Evolutionary conservation across 2,888 invertebrate species (phyloP).

Genomic region (Microplitis deprimator): DNA sequence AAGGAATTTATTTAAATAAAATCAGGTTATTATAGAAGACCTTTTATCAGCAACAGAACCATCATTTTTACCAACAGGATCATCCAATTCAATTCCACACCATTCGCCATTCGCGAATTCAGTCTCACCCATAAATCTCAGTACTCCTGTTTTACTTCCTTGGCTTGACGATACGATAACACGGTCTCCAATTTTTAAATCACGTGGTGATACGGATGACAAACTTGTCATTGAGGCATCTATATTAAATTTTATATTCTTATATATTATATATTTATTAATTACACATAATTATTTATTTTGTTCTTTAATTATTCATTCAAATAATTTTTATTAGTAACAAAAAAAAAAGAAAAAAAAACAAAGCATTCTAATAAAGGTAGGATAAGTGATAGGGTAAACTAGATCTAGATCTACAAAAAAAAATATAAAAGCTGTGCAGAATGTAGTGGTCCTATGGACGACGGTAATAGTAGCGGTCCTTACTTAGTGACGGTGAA

Average conservation of each 20-base stretch:
- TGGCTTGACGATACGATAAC: constrained; percentile 90
- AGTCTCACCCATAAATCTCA: constrained; percentile 88
- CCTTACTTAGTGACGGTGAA: constrained; percentile 69
- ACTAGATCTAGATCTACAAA: constrained; percentile 20
- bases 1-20: neutral
- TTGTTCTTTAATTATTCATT: neutral
- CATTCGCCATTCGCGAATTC: constrained; percentile 95
- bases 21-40: constrained; percentile 71
- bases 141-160: constrained; percentile 89
- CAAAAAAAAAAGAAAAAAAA: constrained; percentile 4
- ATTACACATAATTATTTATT: constrained; percentile 9
- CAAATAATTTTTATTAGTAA: neutral
- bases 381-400: neutral
- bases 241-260: constrained; percentile 55
- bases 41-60: constrained; percentile 93
- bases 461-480: constrained; percentile 52
- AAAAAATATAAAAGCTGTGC: constrained; percentile 34
- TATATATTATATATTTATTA: constrained; percentile 2
- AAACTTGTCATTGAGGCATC: constrained; percentile 74
- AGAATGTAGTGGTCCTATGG: constrained; percentile 21
- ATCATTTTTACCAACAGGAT: constrained; percentile 95
- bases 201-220: constrained; percentile 72
- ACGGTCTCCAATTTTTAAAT: constrained; percentile 89
- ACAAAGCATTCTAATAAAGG: neutral
- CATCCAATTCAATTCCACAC: constrained; percentile 97